Percentiles rank a stretch among this genome's conserved stretches.
Conservation (phyloP, 1,140 invertebrate species). For the Gonatopus flavifemur region DNA sequence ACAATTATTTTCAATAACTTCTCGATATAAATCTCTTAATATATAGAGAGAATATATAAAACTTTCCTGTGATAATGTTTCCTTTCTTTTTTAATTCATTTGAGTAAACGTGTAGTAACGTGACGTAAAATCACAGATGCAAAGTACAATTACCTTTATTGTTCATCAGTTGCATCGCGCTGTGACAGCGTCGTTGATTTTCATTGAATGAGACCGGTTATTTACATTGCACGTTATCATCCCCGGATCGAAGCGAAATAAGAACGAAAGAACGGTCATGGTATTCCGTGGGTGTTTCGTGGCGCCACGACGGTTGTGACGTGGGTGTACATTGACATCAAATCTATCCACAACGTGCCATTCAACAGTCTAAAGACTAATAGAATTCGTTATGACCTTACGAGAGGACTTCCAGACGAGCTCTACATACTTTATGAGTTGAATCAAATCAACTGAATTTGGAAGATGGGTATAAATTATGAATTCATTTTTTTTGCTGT, state of each 20-base stretch:
- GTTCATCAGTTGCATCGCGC: no score
- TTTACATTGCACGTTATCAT: slow-evolving; percentile 8
- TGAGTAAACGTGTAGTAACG: neutral
- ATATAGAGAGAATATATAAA: no score
- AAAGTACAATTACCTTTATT: slow-evolving; percentile 4
- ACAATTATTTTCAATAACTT: no score
- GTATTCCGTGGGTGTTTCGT: slow-evolving; percentile 12
- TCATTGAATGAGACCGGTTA: slow-evolving; percentile 6
- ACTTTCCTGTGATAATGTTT: no score
- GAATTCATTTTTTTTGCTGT: no score
- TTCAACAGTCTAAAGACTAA: slow-evolving; percentile 12
- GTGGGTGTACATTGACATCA: slow-evolving; percentile 10
- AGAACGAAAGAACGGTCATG: neutral
- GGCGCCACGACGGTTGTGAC: slow-evolving; percentile 19
- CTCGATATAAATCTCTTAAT: no score
- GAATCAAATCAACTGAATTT: no score
- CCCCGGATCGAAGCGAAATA: neutral
- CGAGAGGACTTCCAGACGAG: no score
- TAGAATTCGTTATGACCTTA: no score
- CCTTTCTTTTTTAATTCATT: neutral
- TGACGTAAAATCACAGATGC: neutral
- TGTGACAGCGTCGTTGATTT: slow-evolving; percentile 12
- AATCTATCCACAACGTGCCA: neutral
- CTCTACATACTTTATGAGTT: no score
- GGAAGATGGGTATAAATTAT: no score